Percentiles rank a stretch among this genome's conserved stretches.
phyloP scores from a whole-genome alignment of 2,797 vertebrate genomes.

The Cyprinella venusta region DNA sequence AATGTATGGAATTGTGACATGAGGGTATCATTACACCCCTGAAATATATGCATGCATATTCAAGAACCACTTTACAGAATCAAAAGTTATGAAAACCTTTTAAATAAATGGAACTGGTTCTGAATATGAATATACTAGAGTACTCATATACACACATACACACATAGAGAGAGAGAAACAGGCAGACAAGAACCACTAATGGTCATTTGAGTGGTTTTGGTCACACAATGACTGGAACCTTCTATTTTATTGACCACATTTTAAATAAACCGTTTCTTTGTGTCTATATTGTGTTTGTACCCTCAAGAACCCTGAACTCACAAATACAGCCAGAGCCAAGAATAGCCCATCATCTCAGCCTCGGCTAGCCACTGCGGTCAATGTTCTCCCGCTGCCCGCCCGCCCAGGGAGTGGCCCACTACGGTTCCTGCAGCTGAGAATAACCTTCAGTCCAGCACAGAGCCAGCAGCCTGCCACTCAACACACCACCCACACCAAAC shows the following conservation, averaged over 20 bases:
- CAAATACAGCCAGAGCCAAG: constrained; percentile 49
- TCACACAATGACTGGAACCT: neutral
- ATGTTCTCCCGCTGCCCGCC: constrained; percentile 2
- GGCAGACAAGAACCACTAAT: neutral
- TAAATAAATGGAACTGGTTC: neutral
- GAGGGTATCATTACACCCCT: neutral
- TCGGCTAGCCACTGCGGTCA: constrained; percentile 68
- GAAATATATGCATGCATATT: neutral
- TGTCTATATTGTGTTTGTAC: constrained; percentile 2
- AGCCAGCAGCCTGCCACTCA: constrained; percentile 26
- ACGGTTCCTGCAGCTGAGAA: constrained; percentile 48
- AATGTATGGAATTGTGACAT: too few species aligned
- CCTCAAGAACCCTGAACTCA: constrained; percentile 16
- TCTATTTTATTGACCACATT: neutral
- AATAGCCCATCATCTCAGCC: constrained; percentile 65
- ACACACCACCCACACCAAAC: constrained; percentile 42
- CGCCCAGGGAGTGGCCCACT: constrained; percentile 37
- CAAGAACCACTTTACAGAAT: neutral
- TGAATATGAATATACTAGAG: neutral
- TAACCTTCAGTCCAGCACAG: constrained; percentile 24
- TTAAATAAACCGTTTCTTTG: constrained; percentile 18
- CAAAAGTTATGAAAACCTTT: neutral
- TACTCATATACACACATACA: constrained; percentile 12
- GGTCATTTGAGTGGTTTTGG: neutral
- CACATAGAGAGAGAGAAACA: neutral